Percentiles rank a stretch among this genome's conserved stretches.
phyloP scores from a whole-genome alignment of 2,888 invertebrate genomes.

The Neoaliturus tenellus region DNA sequence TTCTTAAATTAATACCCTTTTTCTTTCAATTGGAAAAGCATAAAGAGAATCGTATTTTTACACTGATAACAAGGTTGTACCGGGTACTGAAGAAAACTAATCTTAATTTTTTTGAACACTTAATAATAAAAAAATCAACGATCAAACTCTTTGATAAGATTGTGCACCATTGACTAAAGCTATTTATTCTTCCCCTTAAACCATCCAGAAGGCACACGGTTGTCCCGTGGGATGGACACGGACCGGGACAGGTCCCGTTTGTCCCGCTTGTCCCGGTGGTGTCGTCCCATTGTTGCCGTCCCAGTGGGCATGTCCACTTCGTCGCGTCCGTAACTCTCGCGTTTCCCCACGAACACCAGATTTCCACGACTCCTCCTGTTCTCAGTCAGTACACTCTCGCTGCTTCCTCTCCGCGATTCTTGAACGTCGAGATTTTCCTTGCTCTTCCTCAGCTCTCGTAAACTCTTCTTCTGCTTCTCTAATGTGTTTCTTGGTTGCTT shows the following conservation, averaged over 20 bases:
- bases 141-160: conserved; percentile 28
- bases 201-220: conserved; percentile 84
- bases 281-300: conserved; percentile 70
- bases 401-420: conserved; percentile 21
- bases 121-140: conserved; percentile 43
- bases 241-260: conserved; percentile 77
- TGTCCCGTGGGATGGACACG: conserved; percentile 84
- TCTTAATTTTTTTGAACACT: no score
- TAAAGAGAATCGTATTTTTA: no score
- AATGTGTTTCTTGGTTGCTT: conserved; percentile 31
- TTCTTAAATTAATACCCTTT: no score
- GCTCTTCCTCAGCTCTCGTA: conserved; percentile 41
- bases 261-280: conserved; percentile 68
- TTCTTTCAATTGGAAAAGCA: no score
- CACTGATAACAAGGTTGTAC: no score
- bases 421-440: conserved; percentile 43
- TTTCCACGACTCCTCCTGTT: conserved; percentile 49
- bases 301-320: conserved; percentile 78
- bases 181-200: conserved; percentile 77
- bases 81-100: no score
- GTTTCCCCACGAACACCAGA: conserved; percentile 52
- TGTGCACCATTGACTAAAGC: not conserved
- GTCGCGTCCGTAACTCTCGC: conserved; percentile 68
- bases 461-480: conserved; percentile 33
- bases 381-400: conserved; percentile 5